Percentiles rank a stretch among this genome's conserved stretches.
Conservation (phyloP, 2,797 vertebrate species). For the Parotocinclus haroldoi region DNA sequence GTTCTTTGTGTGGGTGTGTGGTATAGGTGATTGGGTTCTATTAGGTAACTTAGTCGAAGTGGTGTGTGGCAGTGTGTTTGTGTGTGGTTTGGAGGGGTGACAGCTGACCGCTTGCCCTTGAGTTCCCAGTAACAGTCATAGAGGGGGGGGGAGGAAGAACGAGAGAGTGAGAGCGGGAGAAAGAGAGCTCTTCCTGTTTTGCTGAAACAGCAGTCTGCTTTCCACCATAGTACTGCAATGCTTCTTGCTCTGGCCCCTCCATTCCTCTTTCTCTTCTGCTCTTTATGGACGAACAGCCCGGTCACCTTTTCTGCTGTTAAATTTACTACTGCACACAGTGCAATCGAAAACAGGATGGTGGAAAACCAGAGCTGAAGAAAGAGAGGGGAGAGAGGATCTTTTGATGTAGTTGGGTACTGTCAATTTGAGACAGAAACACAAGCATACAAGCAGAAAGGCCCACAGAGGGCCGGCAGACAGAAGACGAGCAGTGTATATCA, state of each 20-base stretch:
- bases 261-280: conserved; percentile 58
- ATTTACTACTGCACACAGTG: conserved; percentile 67
- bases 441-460: too few species aligned
- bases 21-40: conserved; percentile 35
- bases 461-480: conserved; percentile 8
- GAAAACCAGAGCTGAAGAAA: conserved; percentile 25
- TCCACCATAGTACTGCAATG: conserved; percentile 44
- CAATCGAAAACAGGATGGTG: conserved; percentile 18
- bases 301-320: conserved; percentile 79
- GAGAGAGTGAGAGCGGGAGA: conserved; percentile 39
- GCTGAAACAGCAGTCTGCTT: conserved; percentile 75
- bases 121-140: conserved; percentile 67
- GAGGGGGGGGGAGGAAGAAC: conserved; percentile 44
- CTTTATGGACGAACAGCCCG: conserved; percentile 74
- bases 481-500: conserved; percentile 2
- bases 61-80: conserved; percentile 34
- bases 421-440: conserved; percentile 18
- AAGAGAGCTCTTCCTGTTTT: conserved; percentile 63
- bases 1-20: conserved; percentile 8
- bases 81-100: conserved; percentile 55
- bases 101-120: conserved; percentile 73
- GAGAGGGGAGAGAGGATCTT: conserved; percentile 10
- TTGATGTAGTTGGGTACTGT: conserved; percentile 29
- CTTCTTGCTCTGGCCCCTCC: conserved; percentile 19
- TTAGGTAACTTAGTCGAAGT: conserved; percentile 31